Base-by-base conservation (phyloP, 2,113 vertebrate genomes). In the Epinephelus cyanopodus region DNA sequence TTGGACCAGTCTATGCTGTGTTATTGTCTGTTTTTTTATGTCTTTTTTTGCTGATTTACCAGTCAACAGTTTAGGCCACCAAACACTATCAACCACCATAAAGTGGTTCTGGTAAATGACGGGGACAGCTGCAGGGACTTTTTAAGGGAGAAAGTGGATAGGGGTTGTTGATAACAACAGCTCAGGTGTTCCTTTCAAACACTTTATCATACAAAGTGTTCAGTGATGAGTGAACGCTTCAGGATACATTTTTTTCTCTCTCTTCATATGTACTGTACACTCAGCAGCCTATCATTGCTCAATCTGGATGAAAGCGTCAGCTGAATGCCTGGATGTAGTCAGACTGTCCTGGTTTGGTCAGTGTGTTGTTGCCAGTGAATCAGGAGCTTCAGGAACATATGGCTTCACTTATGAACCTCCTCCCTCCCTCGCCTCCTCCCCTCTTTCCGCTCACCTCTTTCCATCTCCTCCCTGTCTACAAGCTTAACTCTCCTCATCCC, bases 371-470 rank as follows among this genome's bases (percentile, higher is more conserved):
- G 85, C 88, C 90, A 86, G 79, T 82, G 80, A 89, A 88, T 86
- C 87, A 77, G 80, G 71, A 90, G 87, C 89, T 78, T 92, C 91
- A 89, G 71, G 63, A 91, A 90, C 95, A 95, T 93, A 92, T 95
- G 94, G 95, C 88, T 94, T 93, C 94, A 95, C 93, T 96, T 95
- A 95, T 21, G 60, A 91, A 83, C 86, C 85, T 81, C 85, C 85
- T 72, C 74, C 71, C 83, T 81, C 78, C 84, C 84, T 77, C 66
- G 14, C 74, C 70, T 77, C 70, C 88, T 87, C 82, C 75, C 82
- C 53, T 81, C 82, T 91, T 89, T 90, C 87, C 79, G 42, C 88
- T 91, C 86, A 89, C 81, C 89, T 92, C 88, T 84, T 82, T 90
- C 83, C 87, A 74, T 84, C 84, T 82, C 87, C 83, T 88, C 87